Evolutionary conservation across 2,113 vertebrate genomes (phyloP).

Genomic region (Gavialis gangeticus): DNA sequence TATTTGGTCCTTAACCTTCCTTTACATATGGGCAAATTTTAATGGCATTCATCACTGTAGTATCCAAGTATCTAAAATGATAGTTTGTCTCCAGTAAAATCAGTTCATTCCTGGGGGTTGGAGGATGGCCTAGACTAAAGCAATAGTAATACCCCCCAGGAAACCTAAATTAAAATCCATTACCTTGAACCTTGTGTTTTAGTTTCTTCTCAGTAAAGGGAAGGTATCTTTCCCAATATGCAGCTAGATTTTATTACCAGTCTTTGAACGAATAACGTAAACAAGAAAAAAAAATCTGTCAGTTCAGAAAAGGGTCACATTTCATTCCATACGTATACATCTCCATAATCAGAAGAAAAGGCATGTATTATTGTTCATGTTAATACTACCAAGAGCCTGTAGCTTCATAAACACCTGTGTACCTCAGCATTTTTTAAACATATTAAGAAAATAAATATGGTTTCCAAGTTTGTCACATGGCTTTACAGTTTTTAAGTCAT

Average conservation of each 20-base stretch:
- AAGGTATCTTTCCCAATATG: neutral
- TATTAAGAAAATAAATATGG: neutral
- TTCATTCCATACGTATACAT: neutral
- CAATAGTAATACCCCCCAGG: neutral
- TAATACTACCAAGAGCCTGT: neutral
- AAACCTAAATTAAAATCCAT: neutral
- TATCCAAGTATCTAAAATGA: neutral
- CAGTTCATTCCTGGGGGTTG: neutral
- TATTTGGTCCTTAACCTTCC: neutral
- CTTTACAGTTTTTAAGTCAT: neutral
- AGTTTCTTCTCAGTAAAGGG: neutral
- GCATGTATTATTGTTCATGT: neutral
- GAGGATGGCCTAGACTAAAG: neutral
- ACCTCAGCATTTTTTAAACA: neutral
- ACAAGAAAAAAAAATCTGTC: neutral
- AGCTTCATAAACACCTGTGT: neutral
- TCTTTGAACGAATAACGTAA: constrained; percentile 9
- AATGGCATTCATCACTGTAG: neutral
- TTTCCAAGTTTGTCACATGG: neutral
- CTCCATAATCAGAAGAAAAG: constrained; percentile 2
- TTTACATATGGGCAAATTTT: neutral
- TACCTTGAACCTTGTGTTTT: neutral
- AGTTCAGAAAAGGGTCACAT: neutral
- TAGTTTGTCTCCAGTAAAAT: neutral
- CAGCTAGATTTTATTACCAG: constrained; percentile 23